These are phyloP conservation scores for Caenorhabditis imperialis DNA, from an alignment of 2,888 invertebrate genomes.

Conservation along the genomic window DNA sequence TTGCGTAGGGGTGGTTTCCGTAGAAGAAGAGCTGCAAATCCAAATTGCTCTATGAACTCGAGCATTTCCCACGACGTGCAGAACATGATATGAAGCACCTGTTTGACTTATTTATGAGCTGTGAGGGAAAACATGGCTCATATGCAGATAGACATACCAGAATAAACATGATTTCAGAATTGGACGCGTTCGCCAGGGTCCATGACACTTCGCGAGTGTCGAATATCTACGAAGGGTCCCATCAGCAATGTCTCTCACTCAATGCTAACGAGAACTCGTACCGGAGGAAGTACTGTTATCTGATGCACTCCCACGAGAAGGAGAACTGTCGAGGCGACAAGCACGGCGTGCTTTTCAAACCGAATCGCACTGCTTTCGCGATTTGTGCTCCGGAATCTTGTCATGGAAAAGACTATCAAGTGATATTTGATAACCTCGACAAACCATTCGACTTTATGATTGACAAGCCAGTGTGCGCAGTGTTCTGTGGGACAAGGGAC, in stretches of 20 bases:
- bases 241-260: constrained; percentile 6
- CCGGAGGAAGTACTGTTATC: constrained; percentile 24
- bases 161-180: constrained; percentile 20
- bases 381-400: constrained; percentile 32
- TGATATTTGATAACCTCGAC: constrained; percentile 4
- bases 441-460: constrained; percentile 32
- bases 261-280: constrained; percentile 4
- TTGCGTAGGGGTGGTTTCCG: no score
- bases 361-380: constrained; percentile 27
- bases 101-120: no score
- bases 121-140: no score
- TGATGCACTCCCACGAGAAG: constrained; percentile 18
- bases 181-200: constrained; percentile 27
- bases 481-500: constrained; percentile 21
- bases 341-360: constrained; percentile 10
- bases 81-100: constrained; percentile 24
- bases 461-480: constrained; percentile 27
- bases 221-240: constrained; percentile 34
- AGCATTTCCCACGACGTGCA: no score
- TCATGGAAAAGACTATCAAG: constrained; percentile 15
- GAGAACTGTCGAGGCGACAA: constrained; percentile 13
- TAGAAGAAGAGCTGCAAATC: no score
- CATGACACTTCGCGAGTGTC: constrained; percentile 3
- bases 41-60: no score
- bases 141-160: not conserved